Percentiles rank a stretch among this genome's conserved stretches.
Evolutionary conservation across 92 coral and sea anemone genomes (phyloP).

Genomic region (Porites divaricata): DNA sequence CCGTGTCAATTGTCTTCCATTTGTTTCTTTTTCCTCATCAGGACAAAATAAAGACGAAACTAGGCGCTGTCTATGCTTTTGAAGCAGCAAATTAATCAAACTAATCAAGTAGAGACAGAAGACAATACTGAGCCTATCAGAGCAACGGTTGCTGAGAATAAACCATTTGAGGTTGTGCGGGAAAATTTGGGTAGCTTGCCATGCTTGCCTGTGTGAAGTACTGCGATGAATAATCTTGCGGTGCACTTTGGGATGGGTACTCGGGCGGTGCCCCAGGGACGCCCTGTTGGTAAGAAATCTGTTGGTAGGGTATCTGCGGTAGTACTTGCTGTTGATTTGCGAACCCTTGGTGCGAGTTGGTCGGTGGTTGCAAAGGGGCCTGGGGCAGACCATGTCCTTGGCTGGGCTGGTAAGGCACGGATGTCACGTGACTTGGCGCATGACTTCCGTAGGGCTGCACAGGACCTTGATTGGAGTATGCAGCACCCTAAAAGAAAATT

Average conservation of each 20-base stretch:
- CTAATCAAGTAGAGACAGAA: background rate
- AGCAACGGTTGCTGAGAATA: slow-evolving; percentile 82
- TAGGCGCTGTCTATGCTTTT: background rate
- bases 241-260: slow-evolving; percentile 37
- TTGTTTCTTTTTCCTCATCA: background rate
- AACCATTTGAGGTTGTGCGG: slow-evolving; percentile 87
- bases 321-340: slow-evolving; percentile 53
- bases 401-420: slow-evolving; percentile 46
- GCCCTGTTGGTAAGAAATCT: slow-evolving; percentile 59
- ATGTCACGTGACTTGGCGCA: slow-evolving; percentile 37
- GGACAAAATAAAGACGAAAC: background rate
- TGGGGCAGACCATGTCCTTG: slow-evolving; percentile 38
- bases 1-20: background rate
- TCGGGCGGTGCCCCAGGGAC: slow-evolving; percentile 54
- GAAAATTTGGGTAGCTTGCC: slow-evolving; percentile 58
- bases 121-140: slow-evolving; percentile 34
- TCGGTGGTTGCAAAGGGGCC: slow-evolving; percentile 52
- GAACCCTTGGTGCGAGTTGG: slow-evolving; percentile 58
- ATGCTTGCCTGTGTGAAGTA: slow-evolving; percentile 49
- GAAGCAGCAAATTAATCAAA: background rate
- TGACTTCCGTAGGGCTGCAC: slow-evolving; percentile 77
- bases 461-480: slow-evolving; percentile 86
- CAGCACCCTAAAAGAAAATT: slow-evolving; percentile 58
- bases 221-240: slow-evolving; percentile 73
- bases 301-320: slow-evolving; percentile 55